These are phyloP conservation scores for Ornithoptera priamus DNA, from an alignment of 2,888 invertebrate species.

Conservation along the genomic window DNA sequence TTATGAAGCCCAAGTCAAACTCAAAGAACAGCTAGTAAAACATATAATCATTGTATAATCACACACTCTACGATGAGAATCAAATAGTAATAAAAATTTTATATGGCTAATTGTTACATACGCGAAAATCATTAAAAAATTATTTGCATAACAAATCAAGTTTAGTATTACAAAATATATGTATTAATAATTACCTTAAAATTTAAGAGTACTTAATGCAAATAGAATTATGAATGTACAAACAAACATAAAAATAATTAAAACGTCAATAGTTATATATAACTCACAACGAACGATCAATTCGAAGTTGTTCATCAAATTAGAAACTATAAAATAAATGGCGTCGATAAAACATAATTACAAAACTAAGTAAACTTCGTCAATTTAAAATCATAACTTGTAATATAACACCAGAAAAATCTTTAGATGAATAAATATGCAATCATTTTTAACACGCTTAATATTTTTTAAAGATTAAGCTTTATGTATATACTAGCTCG, in stretches of 20 bases:
- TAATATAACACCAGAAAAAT: conserved; percentile 9
- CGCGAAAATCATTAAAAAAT: not conserved
- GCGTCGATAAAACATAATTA: conserved; percentile 23
- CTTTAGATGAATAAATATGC: conserved; percentile 15
- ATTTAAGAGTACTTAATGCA: conserved; percentile 9
- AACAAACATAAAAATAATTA: conserved; percentile 20
- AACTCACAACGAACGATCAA: conserved; percentile 17
- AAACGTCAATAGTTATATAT: conserved; percentile 7
- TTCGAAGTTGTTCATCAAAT: conserved; percentile 28
- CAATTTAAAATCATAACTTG: conserved; percentile 22
- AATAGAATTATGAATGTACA: conserved; percentile 15
- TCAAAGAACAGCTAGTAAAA: too few species aligned
- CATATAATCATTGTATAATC: too few species aligned
- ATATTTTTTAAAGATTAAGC: not conserved
- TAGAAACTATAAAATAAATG: conserved; percentile 29
- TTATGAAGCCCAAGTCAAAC: too few species aligned
- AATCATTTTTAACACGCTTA: not conserved
- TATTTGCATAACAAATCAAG: not conserved
- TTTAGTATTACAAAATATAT: not conserved
- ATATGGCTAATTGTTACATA: too few species aligned
- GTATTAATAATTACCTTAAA: not conserved
- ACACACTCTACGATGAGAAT: too few species aligned
- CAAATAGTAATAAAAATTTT: too few species aligned
- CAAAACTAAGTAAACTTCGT: conserved; percentile 26
- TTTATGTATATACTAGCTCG: too few species aligned